Conservation (phyloP, 2,888 invertebrate species). For the Panopea generosa region DNA sequence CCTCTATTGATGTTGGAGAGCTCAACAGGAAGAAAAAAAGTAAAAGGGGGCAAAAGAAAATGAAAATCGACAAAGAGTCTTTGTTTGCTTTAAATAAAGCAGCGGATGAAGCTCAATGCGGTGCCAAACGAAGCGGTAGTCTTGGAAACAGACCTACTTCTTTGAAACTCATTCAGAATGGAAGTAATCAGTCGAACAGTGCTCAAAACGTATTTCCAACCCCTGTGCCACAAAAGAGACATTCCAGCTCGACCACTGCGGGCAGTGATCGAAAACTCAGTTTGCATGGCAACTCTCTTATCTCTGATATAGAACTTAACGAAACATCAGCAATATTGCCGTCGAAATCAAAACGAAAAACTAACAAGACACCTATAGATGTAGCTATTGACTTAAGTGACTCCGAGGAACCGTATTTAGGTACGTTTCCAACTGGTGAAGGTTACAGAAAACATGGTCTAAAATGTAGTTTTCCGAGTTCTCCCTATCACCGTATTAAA, state of each 20-base stretch:
- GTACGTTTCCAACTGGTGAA: slow-evolving; percentile 63
- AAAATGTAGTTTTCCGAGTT: slow-evolving; percentile 80
- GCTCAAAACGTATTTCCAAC: slow-evolving; percentile 52
- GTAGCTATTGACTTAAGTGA: slow-evolving; percentile 18
- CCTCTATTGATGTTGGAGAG: slow-evolving; percentile 63
- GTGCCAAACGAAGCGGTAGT: slow-evolving; percentile 49
- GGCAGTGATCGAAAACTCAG: slow-evolving; percentile 16
- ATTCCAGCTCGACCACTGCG: slow-evolving; percentile 37
- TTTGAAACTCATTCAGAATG: slow-evolving; percentile 41
- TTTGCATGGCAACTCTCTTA: slow-evolving; percentile 17
- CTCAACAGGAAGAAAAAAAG: slow-evolving; percentile 57
- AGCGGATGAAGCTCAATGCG: slow-evolving; percentile 8
- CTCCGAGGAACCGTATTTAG: slow-evolving; percentile 4
- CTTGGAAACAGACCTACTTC: slow-evolving; percentile 51
- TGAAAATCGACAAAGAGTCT: slow-evolving; percentile 46
- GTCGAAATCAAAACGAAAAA: background rate
- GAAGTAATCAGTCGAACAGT: slow-evolving; percentile 4
- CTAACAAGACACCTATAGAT: background rate
- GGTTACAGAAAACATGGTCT: slow-evolving; percentile 70
- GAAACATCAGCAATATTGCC: slow-evolving; percentile 49
- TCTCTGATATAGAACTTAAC: slow-evolving; percentile 30
- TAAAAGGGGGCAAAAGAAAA: slow-evolving; percentile 39
- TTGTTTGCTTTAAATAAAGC: slow-evolving; percentile 32
- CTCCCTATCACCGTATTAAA: slow-evolving; percentile 84
- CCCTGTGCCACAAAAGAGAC: slow-evolving; percentile 49